Conservation (phyloP, 2,797 vertebrate species). For the Acanthurus leucopareius region DNA sequence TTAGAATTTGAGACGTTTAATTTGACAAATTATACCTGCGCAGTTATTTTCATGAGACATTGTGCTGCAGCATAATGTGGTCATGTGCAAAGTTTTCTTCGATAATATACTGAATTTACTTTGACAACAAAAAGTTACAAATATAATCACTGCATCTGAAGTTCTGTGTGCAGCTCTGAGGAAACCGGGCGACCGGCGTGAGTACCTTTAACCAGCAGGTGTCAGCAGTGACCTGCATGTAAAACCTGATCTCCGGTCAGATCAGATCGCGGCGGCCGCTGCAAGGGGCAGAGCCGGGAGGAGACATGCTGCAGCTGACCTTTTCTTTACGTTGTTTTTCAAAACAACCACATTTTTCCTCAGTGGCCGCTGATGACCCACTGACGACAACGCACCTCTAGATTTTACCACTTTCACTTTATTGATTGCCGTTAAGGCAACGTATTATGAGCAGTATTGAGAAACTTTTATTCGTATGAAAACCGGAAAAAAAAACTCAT, state of each 20-base stretch:
- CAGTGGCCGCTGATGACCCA: conserved; percentile 4
- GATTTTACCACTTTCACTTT: neutral
- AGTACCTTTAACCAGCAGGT: conserved; percentile 67
- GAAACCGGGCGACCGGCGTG: neutral
- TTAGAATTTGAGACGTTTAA: neutral
- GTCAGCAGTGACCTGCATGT: conserved; percentile 56
- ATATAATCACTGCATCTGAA: neutral
- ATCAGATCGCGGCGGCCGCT: conserved; percentile 12
- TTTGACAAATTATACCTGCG: neutral
- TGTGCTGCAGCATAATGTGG: neutral
- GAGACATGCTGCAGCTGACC: conserved; percentile 29
- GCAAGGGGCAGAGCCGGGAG: neutral
- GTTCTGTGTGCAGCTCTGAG: neutral
- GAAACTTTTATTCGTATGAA: neutral
- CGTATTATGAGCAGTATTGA: neutral
- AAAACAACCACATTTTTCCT: neutral
- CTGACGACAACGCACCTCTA: neutral
- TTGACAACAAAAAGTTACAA: neutral
- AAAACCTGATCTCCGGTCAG: conserved; percentile 2
- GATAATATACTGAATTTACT: neutral
- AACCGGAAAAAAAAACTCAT: too few relatives aligned
- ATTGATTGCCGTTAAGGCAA: neutral
- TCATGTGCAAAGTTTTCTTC: neutral
- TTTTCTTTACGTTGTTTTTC: conserved; percentile 5
- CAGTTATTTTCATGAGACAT: neutral